phyloP scores from a whole-genome alignment of 2,888 invertebrate genomes.

The Aspidiotus rigidus region DNA sequence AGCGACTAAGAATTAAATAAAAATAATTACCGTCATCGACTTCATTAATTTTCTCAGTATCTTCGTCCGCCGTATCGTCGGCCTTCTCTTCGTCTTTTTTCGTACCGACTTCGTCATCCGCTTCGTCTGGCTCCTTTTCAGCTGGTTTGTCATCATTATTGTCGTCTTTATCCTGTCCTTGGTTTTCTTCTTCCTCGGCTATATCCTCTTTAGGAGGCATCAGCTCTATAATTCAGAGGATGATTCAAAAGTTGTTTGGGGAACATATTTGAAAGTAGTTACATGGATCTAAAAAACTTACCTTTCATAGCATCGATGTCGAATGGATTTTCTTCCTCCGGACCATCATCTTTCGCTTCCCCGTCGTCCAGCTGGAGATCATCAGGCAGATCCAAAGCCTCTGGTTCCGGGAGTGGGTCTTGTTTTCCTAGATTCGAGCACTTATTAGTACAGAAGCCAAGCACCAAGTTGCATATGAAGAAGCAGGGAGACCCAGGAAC shows the following conservation, averaged over 20 bases:
- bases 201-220: slow-evolving; percentile 40
- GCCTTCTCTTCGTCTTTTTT: slow-evolving; percentile 43
- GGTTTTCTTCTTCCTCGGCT: slow-evolving; percentile 41
- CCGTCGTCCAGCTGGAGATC: slow-evolving; percentile 71
- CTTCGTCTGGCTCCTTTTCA: slow-evolving; percentile 42
- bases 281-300: slow-evolving; percentile 23
- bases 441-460: not conserved
- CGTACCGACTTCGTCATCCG: slow-evolving; percentile 42
- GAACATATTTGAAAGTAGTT: not conserved
- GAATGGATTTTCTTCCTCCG: slow-evolving; percentile 71
- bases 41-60: slow-evolving; percentile 40
- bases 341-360: slow-evolving; percentile 54
- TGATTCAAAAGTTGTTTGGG: not conserved
- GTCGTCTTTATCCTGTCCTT: slow-evolving; percentile 43
- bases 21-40: slow-evolving; percentile 38
- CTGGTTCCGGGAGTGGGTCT: slow-evolving; percentile 68
- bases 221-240: slow-evolving; percentile 5
- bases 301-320: slow-evolving; percentile 74
- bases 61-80: slow-evolving; percentile 39
- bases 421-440: slow-evolving; percentile 45
- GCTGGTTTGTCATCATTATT: slow-evolving; percentile 43
- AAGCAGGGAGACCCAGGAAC: not conserved
- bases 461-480: not conserved
- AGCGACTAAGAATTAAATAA: no score
- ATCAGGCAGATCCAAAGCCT: slow-evolving; percentile 79